phyloP scores from a whole-genome alignment of 1,140 invertebrate genomes.

The Caerostris darwini region DNA sequence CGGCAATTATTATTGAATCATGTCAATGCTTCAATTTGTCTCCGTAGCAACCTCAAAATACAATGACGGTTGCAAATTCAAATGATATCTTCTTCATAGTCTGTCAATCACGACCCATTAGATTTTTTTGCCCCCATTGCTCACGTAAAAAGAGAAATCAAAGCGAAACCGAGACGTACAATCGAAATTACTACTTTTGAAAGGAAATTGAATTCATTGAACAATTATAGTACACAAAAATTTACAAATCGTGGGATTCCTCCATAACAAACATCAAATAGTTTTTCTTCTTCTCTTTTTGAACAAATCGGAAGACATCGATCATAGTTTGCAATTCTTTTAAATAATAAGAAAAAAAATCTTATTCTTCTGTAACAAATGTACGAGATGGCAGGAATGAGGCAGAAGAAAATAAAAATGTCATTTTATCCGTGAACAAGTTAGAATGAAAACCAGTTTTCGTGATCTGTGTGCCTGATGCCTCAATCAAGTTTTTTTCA shows the following conservation, averaged over 20 bases:
- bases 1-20: background rate
- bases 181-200: background rate
- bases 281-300: no score
- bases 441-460: no score
- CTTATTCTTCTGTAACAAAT: background rate
- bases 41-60: slow-evolving; percentile 17
- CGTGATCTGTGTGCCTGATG: no score
- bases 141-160: background rate
- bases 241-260: no score
- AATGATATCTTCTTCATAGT: background rate
- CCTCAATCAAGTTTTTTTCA: no score
- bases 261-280: no score
- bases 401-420: background rate
- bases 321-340: no score
- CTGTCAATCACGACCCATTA: background rate
- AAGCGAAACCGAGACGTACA: background rate
- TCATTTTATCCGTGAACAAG: background rate
- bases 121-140: background rate
- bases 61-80: background rate
- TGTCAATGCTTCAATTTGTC: background rate
- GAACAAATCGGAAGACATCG: no score
- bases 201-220: no score
- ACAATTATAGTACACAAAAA: no score
- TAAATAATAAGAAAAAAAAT: no score
- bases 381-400: background rate